Conservation (phyloP, 2,797 vertebrate species). For the Sternotherus odoratus region DNA sequence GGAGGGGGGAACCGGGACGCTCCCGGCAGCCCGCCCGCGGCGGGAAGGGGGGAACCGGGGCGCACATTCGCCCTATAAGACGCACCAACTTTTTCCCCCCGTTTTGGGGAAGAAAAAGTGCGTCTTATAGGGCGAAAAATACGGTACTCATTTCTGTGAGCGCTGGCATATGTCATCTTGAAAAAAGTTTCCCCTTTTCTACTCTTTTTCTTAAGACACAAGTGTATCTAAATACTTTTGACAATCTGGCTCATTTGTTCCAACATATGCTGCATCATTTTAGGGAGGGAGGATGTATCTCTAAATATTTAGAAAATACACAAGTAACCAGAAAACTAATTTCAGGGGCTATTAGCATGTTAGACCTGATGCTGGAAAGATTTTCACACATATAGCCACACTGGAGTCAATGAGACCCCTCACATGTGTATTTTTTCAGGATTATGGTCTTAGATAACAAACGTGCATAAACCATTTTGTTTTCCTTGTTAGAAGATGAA, state of each 20-base stretch:
- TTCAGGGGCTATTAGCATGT: neutral
- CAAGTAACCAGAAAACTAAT: neutral
- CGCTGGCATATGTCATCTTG: neutral
- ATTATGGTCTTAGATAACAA: neutral
- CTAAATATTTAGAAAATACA: neutral
- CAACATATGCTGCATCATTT: neutral
- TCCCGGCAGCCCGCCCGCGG: too few relatives aligned
- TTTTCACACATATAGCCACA: neutral
- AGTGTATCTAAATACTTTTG: neutral
- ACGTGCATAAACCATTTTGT: neutral
- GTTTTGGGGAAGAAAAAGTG: too few relatives aligned
- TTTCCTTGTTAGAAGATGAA: neutral
- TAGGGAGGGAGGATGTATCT: neutral
- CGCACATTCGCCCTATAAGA: too few relatives aligned
- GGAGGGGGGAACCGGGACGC: too few relatives aligned
- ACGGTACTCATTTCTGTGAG: rapidly evolving
- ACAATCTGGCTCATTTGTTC: neutral
- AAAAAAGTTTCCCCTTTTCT: neutral
- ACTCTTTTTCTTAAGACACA: neutral
- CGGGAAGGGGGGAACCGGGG: too few relatives aligned
- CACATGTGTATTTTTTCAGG: neutral
- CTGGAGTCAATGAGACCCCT: neutral
- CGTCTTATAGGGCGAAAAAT: too few relatives aligned
- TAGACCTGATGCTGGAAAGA: neutral
- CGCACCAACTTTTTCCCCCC: too few relatives aligned